A percentile compares a stretch with the other conserved stretches of the same genome.
phyloP scores from a whole-genome alignment of 2,888 invertebrate species.

The Drosophila paramelanica region DNA sequence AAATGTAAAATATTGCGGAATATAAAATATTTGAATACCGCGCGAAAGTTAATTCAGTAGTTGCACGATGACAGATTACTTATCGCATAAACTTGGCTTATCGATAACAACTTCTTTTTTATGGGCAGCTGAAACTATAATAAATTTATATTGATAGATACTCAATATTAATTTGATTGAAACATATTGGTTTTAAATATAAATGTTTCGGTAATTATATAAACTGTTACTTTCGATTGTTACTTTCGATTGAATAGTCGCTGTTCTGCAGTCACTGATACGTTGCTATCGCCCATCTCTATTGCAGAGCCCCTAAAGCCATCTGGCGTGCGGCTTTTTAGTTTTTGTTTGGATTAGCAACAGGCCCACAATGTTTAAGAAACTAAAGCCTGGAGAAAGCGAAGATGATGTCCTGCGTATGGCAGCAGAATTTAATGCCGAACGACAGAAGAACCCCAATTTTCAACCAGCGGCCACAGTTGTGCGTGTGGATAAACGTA shows the following conservation, averaged over 20 bases:
- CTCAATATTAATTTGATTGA: not conserved
- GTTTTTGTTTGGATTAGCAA: not conserved
- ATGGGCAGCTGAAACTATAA: not conserved
- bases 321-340: slow-evolving; percentile 26
- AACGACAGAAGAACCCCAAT: slow-evolving; percentile 86
- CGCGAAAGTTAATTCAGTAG: slow-evolving; percentile 1
- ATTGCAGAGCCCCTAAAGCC: not conserved
- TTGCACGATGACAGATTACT: not conserved
- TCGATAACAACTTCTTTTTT: not conserved
- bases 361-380: slow-evolving; percentile 70
- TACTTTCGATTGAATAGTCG: not conserved
- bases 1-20: not conserved
- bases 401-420: slow-evolving; percentile 91
- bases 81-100: not conserved
- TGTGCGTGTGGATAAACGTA: slow-evolving; percentile 83
- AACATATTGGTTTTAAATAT: not conserved
- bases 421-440: slow-evolving; percentile 89
- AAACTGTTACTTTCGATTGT: too few species aligned
- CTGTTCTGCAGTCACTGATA: not conserved
- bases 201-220: too few species aligned
- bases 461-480: slow-evolving; percentile 88
- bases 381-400: slow-evolving; percentile 89
- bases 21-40: not conserved
- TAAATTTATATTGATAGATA: not conserved
- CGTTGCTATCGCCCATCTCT: slow-evolving; percentile 20